Conservation (phyloP, 2,797 vertebrate species). For the Sebastes paucispinis region DNA sequence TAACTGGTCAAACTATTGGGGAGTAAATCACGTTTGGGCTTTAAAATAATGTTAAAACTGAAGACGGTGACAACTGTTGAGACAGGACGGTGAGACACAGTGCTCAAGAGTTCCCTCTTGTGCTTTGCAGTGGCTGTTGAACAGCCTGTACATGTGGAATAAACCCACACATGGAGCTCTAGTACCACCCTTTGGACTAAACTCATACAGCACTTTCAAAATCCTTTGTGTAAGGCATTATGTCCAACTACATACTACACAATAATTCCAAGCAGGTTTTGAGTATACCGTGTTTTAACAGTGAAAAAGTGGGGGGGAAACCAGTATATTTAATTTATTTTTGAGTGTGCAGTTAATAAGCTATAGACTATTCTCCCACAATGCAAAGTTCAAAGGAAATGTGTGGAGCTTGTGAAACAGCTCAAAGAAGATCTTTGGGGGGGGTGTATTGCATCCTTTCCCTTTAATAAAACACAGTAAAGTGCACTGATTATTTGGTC, state of each 20-base stretch:
- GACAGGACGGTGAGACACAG: not conserved
- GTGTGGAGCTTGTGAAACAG: too few relatives aligned
- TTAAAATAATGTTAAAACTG: not conserved
- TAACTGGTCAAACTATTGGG: not conserved
- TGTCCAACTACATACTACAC: not conserved
- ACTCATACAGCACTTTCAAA: not conserved
- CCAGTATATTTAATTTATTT: not conserved
- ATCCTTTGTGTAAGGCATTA: not conserved
- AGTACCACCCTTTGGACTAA: conserved; percentile 33
- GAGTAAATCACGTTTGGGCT: not conserved
- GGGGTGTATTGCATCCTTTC: not conserved
- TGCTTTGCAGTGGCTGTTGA: not conserved
- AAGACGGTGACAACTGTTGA: not conserved
- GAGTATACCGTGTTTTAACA: not conserved
- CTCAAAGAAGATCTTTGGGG: not conserved
- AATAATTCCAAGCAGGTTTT: not conserved
- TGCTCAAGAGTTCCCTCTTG: not conserved
- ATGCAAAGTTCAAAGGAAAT: not conserved
- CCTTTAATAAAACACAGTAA: not conserved
- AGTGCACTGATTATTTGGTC: not conserved
- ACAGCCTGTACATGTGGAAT: not conserved
- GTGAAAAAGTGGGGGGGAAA: not conserved
- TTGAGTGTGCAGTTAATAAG: not conserved
- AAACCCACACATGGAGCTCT: conserved; percentile 9
- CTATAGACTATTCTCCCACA: not conserved